phyloP scores from a whole-genome alignment of 2,888 invertebrate species.

The Abrostola triplasia region DNA sequence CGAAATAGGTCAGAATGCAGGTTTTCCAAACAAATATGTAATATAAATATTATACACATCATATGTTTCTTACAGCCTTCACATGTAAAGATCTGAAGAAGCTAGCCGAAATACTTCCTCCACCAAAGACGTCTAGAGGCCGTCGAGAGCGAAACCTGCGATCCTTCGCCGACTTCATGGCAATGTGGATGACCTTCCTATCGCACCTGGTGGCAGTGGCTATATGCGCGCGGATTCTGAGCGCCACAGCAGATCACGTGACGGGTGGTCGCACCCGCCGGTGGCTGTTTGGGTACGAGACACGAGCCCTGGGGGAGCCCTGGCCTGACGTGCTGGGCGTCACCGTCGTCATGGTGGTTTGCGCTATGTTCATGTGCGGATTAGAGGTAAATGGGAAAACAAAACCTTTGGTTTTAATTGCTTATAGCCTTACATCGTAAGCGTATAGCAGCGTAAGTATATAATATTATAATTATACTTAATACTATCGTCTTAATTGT shows the following conservation, averaged over 20 bases:
- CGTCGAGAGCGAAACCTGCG: constrained; percentile 82
- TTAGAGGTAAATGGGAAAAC: constrained; percentile 83
- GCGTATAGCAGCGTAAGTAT: constrained; percentile 2
- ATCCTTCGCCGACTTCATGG: constrained; percentile 88
- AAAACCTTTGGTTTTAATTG: too few relatives aligned
- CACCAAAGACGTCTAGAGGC: constrained; percentile 75
- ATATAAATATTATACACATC: not conserved
- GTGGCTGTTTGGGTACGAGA: constrained; percentile 89
- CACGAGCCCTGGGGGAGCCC: constrained; percentile 88
- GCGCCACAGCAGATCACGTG: constrained; percentile 90
- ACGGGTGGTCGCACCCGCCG: constrained; percentile 88
- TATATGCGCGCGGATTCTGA: constrained; percentile 89
- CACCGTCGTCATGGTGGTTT: constrained; percentile 89
- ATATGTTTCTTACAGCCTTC: constrained; percentile 70
- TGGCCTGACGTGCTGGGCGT: constrained; percentile 90
- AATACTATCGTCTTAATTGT: constrained; percentile 37
- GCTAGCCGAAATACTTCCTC: constrained; percentile 77
- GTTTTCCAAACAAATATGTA: not conserved
- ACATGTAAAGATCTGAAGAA: constrained; percentile 80
- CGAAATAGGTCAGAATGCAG: not conserved
- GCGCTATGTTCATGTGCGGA: constrained; percentile 90
- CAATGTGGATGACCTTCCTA: constrained; percentile 89
- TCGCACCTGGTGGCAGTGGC: constrained; percentile 89
- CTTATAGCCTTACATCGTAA: not conserved
- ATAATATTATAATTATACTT: not conserved